phyloP scores from a whole-genome alignment of 2,888 invertebrate genomes.

The Scrobipalpa atriplicella region DNA sequence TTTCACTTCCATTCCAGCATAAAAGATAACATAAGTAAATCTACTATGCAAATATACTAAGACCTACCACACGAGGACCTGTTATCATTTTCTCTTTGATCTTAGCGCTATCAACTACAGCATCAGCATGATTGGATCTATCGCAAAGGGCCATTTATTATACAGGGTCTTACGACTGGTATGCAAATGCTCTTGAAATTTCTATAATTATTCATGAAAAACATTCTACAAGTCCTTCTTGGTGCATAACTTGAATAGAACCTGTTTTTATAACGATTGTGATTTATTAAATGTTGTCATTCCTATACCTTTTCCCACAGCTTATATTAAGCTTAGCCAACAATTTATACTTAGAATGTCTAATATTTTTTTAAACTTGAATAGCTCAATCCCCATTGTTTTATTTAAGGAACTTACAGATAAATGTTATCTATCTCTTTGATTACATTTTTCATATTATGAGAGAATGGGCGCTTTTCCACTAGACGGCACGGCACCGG shows the following conservation, averaged over 20 bases:
- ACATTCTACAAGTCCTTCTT: not conserved
- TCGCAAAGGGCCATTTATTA: slow-evolving; percentile 8
- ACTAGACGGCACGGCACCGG: too few relatives aligned
- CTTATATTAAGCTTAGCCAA: not conserved
- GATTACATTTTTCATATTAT: too few relatives aligned
- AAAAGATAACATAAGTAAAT: too few relatives aligned
- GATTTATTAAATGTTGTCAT: slow-evolving; percentile 1
- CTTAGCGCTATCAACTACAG: slow-evolving; percentile 9
- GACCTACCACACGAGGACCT: not conserved
- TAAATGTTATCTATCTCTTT: too few relatives aligned
- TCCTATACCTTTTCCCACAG: not conserved
- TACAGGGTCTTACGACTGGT: not conserved
- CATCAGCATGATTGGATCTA: slow-evolving; percentile 5
- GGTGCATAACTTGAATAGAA: not conserved
- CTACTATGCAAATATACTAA: not conserved
- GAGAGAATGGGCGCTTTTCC: too few relatives aligned
- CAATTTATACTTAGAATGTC: not conserved
- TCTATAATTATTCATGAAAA: slow-evolving; percentile 9
- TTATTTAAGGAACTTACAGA: too few relatives aligned
- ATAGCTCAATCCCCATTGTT: too few relatives aligned
- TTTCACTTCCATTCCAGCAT: too few relatives aligned
- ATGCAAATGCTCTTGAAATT: slow-evolving; percentile 13
- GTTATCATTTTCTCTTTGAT: slow-evolving; percentile 6
- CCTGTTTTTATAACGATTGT: not conserved
- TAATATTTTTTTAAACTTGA: too few relatives aligned